These are phyloP conservation scores for Leguminivora glycinivorella DNA, from an alignment of 1,140 invertebrate species.

Conservation along the genomic window DNA sequence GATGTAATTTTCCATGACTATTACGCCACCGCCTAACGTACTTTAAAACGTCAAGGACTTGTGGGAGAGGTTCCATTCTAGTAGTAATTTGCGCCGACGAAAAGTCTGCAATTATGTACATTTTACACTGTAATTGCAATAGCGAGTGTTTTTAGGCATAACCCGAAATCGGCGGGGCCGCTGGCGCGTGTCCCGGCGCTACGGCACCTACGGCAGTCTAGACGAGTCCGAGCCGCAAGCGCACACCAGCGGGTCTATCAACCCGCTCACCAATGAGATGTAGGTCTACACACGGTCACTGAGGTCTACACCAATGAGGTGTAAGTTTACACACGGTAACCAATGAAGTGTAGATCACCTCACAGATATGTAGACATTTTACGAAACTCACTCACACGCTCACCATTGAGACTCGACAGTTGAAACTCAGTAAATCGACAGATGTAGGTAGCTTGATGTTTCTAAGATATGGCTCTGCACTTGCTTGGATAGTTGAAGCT, in stretches of 20 bases:
- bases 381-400: too few species aligned
- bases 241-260: slow-evolving; percentile 54
- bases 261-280: slow-evolving; percentile 67
- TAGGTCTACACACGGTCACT: slow-evolving; percentile 36
- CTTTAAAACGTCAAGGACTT: too few species aligned
- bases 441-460: too few species aligned
- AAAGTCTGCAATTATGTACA: neutral
- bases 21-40: too few species aligned
- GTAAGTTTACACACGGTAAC: neutral
- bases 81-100: neutral
- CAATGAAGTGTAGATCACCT: slow-evolving; percentile 12
- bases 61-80: too few species aligned
- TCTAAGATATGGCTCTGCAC: too few species aligned
- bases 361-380: too few species aligned
- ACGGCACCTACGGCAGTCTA: slow-evolving; percentile 74
- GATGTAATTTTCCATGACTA: too few species aligned
- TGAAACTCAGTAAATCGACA: too few species aligned
- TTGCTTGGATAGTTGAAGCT: too few species aligned
- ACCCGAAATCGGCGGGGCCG: slow-evolving; percentile 64
- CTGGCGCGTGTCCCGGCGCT: slow-evolving; percentile 60
- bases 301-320: slow-evolving; percentile 4
- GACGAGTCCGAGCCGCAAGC: slow-evolving; percentile 56
- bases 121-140: neutral
- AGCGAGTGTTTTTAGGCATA: slow-evolving; percentile 57
- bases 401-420: too few species aligned